Evolutionary conservation across 2,888 invertebrate genomes (phyloP).

Genomic region (Epistrophe eligans): DNA sequence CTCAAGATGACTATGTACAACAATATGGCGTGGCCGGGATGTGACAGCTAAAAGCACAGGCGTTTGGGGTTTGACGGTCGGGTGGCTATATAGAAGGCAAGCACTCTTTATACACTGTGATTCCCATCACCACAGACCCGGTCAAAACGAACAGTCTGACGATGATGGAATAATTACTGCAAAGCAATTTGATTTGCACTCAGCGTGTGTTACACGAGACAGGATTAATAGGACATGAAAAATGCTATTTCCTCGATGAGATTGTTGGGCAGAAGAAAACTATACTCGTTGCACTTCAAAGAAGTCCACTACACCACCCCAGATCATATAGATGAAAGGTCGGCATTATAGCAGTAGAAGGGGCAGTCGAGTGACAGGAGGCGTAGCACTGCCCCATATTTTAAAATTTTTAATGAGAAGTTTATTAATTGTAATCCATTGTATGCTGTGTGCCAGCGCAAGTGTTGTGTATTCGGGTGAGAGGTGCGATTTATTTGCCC

Average conservation of each 20-base stretch:
- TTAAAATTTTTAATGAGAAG: slow-evolving; percentile 72
- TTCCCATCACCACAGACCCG: slow-evolving; percentile 36
- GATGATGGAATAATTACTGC: slow-evolving; percentile 76
- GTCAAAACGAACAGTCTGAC: slow-evolving; percentile 56
- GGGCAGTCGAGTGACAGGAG: slow-evolving; percentile 62
- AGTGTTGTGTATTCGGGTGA: slow-evolving; percentile 55
- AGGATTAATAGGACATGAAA: slow-evolving; percentile 76
- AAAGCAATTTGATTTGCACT: slow-evolving; percentile 75
- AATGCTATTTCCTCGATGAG: slow-evolving; percentile 64
- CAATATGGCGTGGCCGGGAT: slow-evolving; percentile 75
- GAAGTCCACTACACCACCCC: slow-evolving; percentile 25
- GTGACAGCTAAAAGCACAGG: slow-evolving; percentile 69
- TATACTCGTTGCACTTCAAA: slow-evolving; percentile 21
- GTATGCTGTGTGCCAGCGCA: slow-evolving; percentile 35
- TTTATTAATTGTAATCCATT: slow-evolving; percentile 70
- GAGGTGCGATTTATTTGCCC: slow-evolving; percentile 70
- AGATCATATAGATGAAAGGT: slow-evolving; percentile 68
- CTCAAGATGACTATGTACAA: slow-evolving; percentile 74
- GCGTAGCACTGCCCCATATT: slow-evolving; percentile 69
- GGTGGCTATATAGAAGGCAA: slow-evolving; percentile 4
- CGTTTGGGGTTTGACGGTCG: slow-evolving; percentile 16
- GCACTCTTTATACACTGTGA: not conserved
- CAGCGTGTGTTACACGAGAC: slow-evolving; percentile 71
- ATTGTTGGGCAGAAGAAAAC: not conserved
- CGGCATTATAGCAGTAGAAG: slow-evolving; percentile 24